Evolutionary conservation across 1,140 invertebrate genomes (phyloP).

Genomic region (Hylaeus volcanicus): DNA sequence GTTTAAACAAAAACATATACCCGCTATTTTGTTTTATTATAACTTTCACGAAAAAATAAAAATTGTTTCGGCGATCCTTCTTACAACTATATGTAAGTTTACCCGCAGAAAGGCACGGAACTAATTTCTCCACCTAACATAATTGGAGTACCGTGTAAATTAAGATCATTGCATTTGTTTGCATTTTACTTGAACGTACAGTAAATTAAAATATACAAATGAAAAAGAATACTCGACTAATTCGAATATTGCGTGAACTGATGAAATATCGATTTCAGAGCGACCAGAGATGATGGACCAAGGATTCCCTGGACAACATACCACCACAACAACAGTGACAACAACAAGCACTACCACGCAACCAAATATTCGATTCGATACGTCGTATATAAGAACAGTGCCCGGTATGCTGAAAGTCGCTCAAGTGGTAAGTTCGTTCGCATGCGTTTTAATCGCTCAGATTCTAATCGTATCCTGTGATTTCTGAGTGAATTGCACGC

Average conservation of each 20-base stretch:
- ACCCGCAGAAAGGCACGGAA: too few species aligned
- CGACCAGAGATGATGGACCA: conserved; percentile 79
- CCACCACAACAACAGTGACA: conserved; percentile 86
- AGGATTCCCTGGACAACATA: conserved; percentile 85
- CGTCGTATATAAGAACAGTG: conserved; percentile 85
- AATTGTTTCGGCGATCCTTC: too few species aligned
- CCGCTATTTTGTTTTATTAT: too few species aligned
- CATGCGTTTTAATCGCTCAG: not conserved
- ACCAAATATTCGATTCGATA: conserved; percentile 87
- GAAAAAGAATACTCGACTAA: not conserved
- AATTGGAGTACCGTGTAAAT: too few species aligned
- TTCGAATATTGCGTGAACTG: not conserved
- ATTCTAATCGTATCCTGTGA: not conserved
- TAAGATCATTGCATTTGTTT: too few species aligned
- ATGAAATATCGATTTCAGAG: conserved; percentile 3
- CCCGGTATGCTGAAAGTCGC: conserved; percentile 89
- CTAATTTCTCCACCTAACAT: too few species aligned
- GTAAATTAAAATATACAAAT: not conserved
- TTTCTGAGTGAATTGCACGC: not conserved
- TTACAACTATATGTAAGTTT: too few species aligned
- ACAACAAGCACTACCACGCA: conserved; percentile 85
- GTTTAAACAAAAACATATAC: too few species aligned
- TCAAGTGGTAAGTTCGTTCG: conserved; percentile 86
- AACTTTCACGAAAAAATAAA: too few species aligned
- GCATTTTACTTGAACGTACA: too few species aligned